These are phyloP conservation scores for Dreissena rostriformis DNA, from an alignment of 1,140 invertebrate species.

Conservation along the genomic window DNA sequence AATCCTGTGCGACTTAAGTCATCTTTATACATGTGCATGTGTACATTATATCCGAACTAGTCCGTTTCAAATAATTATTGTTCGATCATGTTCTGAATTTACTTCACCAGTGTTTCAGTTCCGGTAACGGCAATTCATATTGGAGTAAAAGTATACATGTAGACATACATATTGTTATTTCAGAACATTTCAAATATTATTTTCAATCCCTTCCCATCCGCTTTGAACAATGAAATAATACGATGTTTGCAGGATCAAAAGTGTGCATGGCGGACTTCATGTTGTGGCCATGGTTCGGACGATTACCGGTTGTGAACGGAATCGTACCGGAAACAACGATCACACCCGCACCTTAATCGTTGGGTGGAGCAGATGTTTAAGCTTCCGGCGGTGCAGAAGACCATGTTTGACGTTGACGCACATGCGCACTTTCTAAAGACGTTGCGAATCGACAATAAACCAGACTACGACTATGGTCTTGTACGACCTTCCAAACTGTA, in stretches of 20 bases:
- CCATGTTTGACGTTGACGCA: slow-evolving; percentile 35
- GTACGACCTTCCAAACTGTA: slow-evolving; percentile 11
- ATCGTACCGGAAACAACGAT: slow-evolving; percentile 44
- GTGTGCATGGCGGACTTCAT: slow-evolving; percentile 59
- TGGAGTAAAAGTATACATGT: too few relatives aligned
- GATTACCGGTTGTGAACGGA: slow-evolving; percentile 39
- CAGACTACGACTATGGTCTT: slow-evolving; percentile 56
- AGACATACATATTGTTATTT: too few relatives aligned
- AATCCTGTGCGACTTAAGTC: too few relatives aligned
- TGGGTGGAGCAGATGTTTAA: slow-evolving; percentile 44
- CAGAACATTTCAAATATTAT: too few relatives aligned
- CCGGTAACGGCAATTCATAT: too few relatives aligned
- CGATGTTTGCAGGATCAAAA: slow-evolving; percentile 34
- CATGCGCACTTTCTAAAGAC: slow-evolving; percentile 43
- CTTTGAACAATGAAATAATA: too few relatives aligned
- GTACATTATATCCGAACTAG: too few relatives aligned
- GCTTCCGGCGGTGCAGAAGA: slow-evolving; percentile 47
- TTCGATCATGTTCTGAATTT: too few relatives aligned
- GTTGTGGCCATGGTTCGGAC: slow-evolving; percentile 57
- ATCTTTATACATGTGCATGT: too few relatives aligned
- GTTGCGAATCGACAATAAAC: slow-evolving; percentile 41
- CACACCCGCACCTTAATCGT: neutral
- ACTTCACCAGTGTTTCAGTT: too few relatives aligned
- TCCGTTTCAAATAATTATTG: too few relatives aligned
- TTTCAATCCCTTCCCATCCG: too few relatives aligned